Evolutionary conservation across 2,888 invertebrate genomes (phyloP).

Genomic region (Pardosa pseudoannulata): DNA sequence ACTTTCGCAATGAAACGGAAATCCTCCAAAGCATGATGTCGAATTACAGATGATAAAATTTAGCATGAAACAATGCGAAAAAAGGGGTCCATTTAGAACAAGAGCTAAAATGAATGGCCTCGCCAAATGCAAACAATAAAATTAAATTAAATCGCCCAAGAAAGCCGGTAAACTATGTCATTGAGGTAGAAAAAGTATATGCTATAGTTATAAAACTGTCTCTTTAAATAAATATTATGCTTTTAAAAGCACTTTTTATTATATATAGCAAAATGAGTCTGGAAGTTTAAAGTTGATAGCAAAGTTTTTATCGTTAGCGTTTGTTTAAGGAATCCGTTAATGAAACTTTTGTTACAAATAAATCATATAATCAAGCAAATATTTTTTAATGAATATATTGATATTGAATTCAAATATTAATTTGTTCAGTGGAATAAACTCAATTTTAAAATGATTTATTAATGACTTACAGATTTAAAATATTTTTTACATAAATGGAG

Average conservation of each 20-base stretch:
- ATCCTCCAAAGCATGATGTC: not conserved
- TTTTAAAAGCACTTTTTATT: not conserved
- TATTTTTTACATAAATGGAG: no score
- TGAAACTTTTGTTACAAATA: no score
- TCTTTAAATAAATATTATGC: not conserved
- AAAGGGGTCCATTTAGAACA: not conserved
- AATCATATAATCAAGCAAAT: no score
- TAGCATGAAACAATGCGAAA: not conserved
- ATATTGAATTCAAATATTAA: no score
- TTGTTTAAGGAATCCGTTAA: no score
- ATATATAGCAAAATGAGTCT: no score
- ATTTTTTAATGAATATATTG: no score
- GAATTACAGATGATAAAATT: slow-evolving; percentile 10
- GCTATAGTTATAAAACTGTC: not conserved
- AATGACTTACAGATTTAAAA: no score
- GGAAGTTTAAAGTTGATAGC: not conserved
- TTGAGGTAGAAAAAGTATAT: not conserved
- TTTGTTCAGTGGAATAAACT: no score
- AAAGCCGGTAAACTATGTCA: not conserved
- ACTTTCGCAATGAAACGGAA: slow-evolving; percentile 1
- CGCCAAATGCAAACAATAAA: slow-evolving; percentile 7
- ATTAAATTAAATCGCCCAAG: not conserved
- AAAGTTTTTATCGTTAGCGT: not conserved
- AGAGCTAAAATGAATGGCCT: not conserved
- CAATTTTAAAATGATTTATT: no score